These are phyloP conservation scores for Clupea harengus DNA, from an alignment of 2,113 vertebrate species.

Conservation along the genomic window DNA sequence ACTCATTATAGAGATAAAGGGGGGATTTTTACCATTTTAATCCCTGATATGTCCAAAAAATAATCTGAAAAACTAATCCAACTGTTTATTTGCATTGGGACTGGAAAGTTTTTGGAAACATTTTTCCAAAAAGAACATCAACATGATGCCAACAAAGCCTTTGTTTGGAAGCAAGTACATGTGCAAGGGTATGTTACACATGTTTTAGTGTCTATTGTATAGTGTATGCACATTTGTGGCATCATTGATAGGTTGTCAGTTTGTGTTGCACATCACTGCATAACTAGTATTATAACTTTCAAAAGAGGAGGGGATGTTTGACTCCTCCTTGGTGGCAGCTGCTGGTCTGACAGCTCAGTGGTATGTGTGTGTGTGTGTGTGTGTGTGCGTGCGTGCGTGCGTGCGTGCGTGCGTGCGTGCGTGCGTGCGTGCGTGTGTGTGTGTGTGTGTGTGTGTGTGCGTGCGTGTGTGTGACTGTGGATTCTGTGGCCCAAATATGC, in stretches of 20 bases:
- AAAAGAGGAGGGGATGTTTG: background rate
- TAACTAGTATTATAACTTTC: background rate
- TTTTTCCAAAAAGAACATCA: background rate
- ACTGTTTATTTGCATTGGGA: background rate
- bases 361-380: conserved; percentile 8
- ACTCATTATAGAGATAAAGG: background rate
- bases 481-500: conserved; percentile 39
- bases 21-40: background rate
- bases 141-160: background rate
- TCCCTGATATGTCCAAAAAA: background rate
- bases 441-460: background rate
- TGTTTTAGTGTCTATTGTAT: background rate
- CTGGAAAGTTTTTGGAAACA: background rate
- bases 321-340: background rate
- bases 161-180: background rate
- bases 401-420: conserved; percentile 15
- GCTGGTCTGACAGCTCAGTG: background rate
- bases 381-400: background rate
- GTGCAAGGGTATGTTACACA: background rate
- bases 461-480: background rate
- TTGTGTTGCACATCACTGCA: background rate
- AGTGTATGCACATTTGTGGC: background rate
- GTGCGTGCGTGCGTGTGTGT: conserved; percentile 20
- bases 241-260: background rate
- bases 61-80: background rate